A percentile compares a stretch with the other conserved stretches of the same genome.
These are phyloP conservation scores for Cantharis flavilabris DNA, from an alignment of 2,888 invertebrate genomes.

Conservation along the genomic window DNA sequence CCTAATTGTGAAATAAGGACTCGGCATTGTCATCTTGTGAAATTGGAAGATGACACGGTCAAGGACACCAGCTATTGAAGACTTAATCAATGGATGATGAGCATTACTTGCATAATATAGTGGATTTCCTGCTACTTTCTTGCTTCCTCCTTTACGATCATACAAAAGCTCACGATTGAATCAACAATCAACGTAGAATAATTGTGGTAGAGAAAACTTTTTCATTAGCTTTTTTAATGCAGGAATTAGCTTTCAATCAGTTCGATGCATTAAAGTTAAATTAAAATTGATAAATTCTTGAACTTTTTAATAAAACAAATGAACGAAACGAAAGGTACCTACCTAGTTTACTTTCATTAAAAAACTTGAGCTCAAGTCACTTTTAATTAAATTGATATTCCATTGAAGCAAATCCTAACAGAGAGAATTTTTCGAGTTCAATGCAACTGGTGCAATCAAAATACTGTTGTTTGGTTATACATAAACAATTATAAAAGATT, in stretches of 20 bases:
- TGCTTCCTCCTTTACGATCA: too few species aligned
- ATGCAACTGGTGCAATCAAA: background rate
- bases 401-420: background rate
- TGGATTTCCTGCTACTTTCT: too few species aligned
- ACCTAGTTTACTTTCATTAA: background rate
- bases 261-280: background rate
- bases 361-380: background rate
- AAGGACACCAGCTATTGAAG: too few species aligned
- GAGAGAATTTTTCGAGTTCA: background rate
- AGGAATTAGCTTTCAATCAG: background rate
- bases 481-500: background rate
- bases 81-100: too few species aligned
- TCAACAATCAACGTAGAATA: too few species aligned
- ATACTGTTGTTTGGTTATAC: background rate
- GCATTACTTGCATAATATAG: too few species aligned
- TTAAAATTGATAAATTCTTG: background rate
- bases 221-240: background rate
- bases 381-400: background rate
- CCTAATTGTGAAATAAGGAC: too few species aligned
- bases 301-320: background rate
- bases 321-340: background rate
- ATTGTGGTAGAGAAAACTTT: background rate
- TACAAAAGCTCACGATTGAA: too few species aligned
- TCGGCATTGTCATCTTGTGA: too few species aligned
- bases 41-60: too few species aligned